Base-by-base conservation (phyloP, 2,888 invertebrate genomes). In the Fragum sueziense region DNA sequence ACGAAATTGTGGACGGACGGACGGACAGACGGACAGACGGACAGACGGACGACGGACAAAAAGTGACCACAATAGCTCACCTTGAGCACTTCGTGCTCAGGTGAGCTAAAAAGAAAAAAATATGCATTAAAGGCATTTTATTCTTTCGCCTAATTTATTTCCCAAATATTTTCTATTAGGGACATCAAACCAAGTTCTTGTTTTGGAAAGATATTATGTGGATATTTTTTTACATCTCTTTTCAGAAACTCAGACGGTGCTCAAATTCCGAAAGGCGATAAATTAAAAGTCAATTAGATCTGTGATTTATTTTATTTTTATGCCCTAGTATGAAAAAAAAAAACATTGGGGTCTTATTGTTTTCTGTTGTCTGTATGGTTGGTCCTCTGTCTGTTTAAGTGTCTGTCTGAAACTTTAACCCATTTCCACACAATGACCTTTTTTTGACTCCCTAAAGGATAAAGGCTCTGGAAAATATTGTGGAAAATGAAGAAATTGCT, bases 211-310 rank as follows among this genome's bases (percentile, higher is more conserved):
- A n/a, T n/a, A n/a, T n/a, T n/a, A n/a, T n/a, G n/a, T n/a, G n/a
- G n/a, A n/a, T n/a, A n/a, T n/a, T n/a, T n/a, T 22, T 20, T 34
- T 31, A 20, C 31, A 6, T 62, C 25, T 37, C 25, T 65, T 65
- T 65, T 29, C 65, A 65, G 65, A 34, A 65, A n/a, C 17, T 25
- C 25, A 22, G 41, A 41, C 14, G 22, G 34, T 65, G 41, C 65
- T 65, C 65, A 65, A 41, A 37, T 41, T 17, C 25, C 29, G 0
- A 65, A 41, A 27, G 41, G 47, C 2, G 65, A 65, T 2, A 65
- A 65, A 22, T 20, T 65, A 34, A 65, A 65, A 33, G 34, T 41
- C 41, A 37, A 41, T 41, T 41, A n/a, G 25, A 34, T 65, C 52
- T 62, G 47, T 65, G 65, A 65, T 65, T 9, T 4, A 33, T 3